phyloP scores from a whole-genome alignment of 2,888 invertebrate species.

The Pandemis heparana region DNA sequence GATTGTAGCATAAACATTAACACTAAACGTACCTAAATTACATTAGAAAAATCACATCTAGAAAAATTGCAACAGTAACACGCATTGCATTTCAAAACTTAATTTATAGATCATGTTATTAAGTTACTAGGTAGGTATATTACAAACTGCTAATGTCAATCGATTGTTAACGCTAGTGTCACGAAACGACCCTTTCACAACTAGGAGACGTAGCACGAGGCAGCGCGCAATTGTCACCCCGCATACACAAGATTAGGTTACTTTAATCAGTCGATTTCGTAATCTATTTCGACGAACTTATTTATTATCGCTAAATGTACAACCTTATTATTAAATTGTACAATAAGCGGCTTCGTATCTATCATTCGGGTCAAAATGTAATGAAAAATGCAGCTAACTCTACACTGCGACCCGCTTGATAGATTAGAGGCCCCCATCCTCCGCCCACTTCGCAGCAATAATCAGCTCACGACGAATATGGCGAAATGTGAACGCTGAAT shows the following conservation, averaged over 20 bases:
- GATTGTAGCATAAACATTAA: constrained; percentile 57
- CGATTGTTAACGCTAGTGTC: constrained; percentile 47
- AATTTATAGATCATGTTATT: constrained; percentile 55
- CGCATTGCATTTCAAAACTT: constrained; percentile 60
- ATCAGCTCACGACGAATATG: neutral
- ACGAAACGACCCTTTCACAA: constrained; percentile 43
- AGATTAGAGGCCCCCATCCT: constrained; percentile 14
- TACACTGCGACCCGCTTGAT: constrained; percentile 15
- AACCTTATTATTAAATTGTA: constrained; percentile 38
- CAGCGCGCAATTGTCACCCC: constrained; percentile 39
- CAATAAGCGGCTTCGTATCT: constrained; percentile 20
- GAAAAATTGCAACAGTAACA: constrained; percentile 51
- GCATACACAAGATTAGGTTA: constrained; percentile 48
- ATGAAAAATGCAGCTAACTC: constrained; percentile 33
- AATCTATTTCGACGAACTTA: constrained; percentile 52
- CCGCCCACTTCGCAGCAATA: neutral
- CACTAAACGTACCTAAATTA: constrained; percentile 58
- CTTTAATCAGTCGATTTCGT: constrained; percentile 61
- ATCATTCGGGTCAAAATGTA: constrained; percentile 21
- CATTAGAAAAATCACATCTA: constrained; percentile 59
- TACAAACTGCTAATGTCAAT: constrained; percentile 49
- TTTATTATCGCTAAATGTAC: constrained; percentile 44
- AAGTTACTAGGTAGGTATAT: constrained; percentile 50
- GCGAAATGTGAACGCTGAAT: neutral
- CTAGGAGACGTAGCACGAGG: constrained; percentile 41